Conservation (phyloP, 2,888 invertebrate species). For the Oithona nana region DNA sequence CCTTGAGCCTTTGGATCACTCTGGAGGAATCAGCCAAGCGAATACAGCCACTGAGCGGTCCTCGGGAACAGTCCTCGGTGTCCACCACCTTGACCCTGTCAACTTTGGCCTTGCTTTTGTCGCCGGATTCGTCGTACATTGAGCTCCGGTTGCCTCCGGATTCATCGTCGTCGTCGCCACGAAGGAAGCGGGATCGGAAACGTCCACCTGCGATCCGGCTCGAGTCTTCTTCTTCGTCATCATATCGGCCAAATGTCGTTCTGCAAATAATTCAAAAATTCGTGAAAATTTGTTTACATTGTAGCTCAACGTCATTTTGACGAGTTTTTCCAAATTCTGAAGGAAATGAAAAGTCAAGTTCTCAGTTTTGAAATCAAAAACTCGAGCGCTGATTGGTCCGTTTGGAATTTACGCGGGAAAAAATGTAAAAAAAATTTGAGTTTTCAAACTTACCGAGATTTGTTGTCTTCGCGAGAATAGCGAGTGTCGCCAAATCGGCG, state of each 20-base stretch:
- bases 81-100: slow-evolving; percentile 53
- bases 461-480: slow-evolving; percentile 19
- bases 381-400: too few relatives aligned
- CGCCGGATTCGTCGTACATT: slow-evolving; percentile 18
- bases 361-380: too few relatives aligned
- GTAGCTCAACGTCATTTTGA: too few relatives aligned
- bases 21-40: slow-evolving; percentile 67
- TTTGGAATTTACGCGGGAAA: too few relatives aligned
- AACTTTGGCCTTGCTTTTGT: slow-evolving; percentile 21
- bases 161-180: slow-evolving; percentile 18
- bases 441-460: background rate
- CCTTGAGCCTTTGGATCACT: slow-evolving; percentile 70
- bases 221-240: slow-evolving; percentile 6
- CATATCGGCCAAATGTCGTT: slow-evolving; percentile 12
- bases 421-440: too few relatives aligned
- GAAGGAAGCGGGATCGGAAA: slow-evolving; percentile 12
- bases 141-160: slow-evolving; percentile 14
- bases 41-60: slow-evolving; percentile 70
- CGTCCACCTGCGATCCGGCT: background rate
- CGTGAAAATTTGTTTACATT: too few relatives aligned
- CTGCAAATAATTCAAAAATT: background rate
- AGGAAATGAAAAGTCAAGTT: too few relatives aligned
- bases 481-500: slow-evolving; percentile 50
- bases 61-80: slow-evolving; percentile 62
- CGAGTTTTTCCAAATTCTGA: too few relatives aligned